Evolutionary conservation across 2,797 vertebrate species (phyloP).

Genomic region (Arctocebus calabarensis): DNA sequence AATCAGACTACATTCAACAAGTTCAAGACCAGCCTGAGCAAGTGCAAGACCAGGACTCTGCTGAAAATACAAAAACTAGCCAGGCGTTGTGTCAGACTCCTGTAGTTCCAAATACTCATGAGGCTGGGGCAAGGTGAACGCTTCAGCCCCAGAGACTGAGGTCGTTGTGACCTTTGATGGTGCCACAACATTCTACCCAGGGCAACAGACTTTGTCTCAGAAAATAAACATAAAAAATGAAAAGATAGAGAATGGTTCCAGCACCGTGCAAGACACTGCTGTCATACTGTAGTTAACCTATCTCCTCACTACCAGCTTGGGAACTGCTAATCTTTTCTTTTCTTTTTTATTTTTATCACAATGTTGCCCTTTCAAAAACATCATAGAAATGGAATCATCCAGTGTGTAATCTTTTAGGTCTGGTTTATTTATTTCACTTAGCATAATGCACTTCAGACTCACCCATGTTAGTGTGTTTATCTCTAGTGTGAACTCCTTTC

Average conservation of each 20-base stretch:
- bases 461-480: neutral
- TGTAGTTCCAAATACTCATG: no score
- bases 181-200: no score
- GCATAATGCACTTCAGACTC: neutral
- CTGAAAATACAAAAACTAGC: no score
- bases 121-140: no score
- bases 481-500: neutral
- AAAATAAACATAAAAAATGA: no score
- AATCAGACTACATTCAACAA: neutral
- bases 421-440: neutral
- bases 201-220: no score
- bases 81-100: no score
- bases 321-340: neutral
- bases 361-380: neutral
- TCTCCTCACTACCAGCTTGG: neutral
- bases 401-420: neutral
- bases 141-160: no score
- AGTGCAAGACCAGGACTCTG: no score
- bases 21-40: no score
- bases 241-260: neutral
- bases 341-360: neutral
- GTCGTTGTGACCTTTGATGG: no score
- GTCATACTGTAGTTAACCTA: rapidly evolving
- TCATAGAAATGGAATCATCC: neutral
- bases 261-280: neutral